Evolutionary conservation across 1,140 invertebrate species (phyloP), one percentile per base, ranked within the genome.

Genomic region (Olivierus martensii): DNA sequence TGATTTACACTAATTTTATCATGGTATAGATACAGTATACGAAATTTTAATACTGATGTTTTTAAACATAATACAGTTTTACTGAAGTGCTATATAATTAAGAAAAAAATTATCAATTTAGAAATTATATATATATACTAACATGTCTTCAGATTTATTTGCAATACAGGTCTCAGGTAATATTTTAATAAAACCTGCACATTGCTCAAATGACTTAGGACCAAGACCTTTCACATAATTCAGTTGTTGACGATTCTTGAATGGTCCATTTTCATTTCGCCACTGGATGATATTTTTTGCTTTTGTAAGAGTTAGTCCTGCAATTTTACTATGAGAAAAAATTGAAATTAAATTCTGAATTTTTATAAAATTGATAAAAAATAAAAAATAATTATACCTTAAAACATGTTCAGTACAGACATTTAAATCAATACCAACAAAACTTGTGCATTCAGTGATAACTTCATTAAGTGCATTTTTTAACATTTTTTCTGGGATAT

Each of bases 401-500:
- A 93, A 68, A 41, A 92, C 73, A 64, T 79, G 79, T 43, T 80
- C 73, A 22, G 87, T 87, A 2, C 84, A 81, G 0, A 82, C 84
- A 66, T 94, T 94, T 1, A 93, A 64, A 66, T 94, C 87, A 0
- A 90, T 86, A 1, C 90, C 90, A 0, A 92, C 87, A 69, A 88
- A 88, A 71, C 87, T 92, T 5, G 91, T 88, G 65, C 86, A 85
- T 65, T 91, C 85, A 37, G 70, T 67, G 18, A 77, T 68, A 7
- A 78, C 76, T 58, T 81, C 80, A 59, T 86, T 80, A 11, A 94
- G 68, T 1, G 82, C 78, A 17, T 75, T 70, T 17, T 79, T 77
- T 2, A 95, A 65, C 62, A 79, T 75, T 63, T 81, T 84, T 53
- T 85, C 79, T 2, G 82, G 76, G 11, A 93, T 71, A 67, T 94